Percentiles rank a stretch among this genome's conserved stretches.
Evolutionary conservation across 2,797 vertebrate species (phyloP).

Genomic region (Chrosomus eos): DNA sequence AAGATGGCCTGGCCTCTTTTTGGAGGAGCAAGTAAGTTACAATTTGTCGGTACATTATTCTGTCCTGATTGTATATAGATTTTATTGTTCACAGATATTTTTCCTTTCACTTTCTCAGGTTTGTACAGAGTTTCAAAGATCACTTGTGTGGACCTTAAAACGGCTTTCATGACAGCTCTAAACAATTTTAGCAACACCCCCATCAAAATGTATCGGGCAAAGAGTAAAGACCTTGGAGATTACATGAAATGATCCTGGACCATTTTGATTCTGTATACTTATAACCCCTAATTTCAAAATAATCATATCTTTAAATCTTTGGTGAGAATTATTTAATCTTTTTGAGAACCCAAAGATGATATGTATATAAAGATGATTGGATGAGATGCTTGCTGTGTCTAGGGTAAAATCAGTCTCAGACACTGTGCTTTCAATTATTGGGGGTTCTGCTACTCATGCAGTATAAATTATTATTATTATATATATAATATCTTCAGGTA

Average conservation of each 20-base stretch:
- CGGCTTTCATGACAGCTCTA: not conserved
- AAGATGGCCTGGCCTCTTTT: constrained; percentile 5
- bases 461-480: too few relatives aligned
- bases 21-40: constrained; percentile 5
- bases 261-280: too few relatives aligned
- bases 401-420: constrained; percentile 13
- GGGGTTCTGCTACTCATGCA: not conserved
- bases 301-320: too few relatives aligned
- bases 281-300: too few relatives aligned
- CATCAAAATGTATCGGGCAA: not conserved
- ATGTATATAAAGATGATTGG: too few relatives aligned
- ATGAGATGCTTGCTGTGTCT: not conserved
- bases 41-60: not conserved
- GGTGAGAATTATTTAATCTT: too few relatives aligned
- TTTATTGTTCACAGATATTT: not conserved
- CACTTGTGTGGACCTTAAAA: not conserved
- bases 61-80: not conserved
- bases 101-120: not conserved
- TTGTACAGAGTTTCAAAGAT: not conserved
- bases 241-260: not conserved
- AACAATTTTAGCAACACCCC: not conserved
- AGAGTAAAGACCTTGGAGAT: not conserved
- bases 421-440: not conserved
- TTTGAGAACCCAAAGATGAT: too few relatives aligned
- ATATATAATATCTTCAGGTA: too few relatives aligned